Percentiles rank a stretch among this genome's conserved stretches.
These are phyloP conservation scores for Pontoporia blainvillei DNA, from an alignment of 2,113 vertebrate species.

Conservation along the genomic window DNA sequence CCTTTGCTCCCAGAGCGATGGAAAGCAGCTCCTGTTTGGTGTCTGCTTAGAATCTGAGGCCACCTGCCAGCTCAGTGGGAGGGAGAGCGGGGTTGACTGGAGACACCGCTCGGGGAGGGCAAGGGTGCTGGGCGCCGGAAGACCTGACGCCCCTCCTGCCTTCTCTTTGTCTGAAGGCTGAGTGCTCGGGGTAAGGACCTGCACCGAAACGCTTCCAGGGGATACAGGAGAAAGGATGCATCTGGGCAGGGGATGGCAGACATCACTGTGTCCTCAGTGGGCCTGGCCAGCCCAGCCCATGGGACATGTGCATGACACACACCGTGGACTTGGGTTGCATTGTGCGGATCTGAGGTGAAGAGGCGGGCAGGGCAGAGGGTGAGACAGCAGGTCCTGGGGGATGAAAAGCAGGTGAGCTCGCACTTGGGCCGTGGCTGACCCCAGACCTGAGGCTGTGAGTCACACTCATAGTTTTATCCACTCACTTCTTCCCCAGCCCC, in stretches of 20 bases:
- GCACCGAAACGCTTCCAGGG: neutral
- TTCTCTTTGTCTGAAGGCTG: neutral
- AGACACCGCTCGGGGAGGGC: neutral
- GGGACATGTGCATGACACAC: neutral
- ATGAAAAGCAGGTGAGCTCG: neutral
- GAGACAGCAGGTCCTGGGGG: rapidly evolving
- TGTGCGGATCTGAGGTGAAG: neutral
- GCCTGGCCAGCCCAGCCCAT: too few relatives aligned
- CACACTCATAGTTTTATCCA: neutral
- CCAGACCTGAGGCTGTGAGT: neutral
- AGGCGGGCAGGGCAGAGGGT: rapidly evolving
- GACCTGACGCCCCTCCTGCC: too few relatives aligned
- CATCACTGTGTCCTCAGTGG: neutral
- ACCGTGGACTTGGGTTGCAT: neutral
- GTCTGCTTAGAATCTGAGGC: neutral
- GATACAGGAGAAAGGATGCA: neutral
- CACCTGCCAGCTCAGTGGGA: neutral
- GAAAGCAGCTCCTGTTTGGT: neutral
- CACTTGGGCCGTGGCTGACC: neutral
- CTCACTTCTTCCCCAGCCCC: neutral
- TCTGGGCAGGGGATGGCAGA: too few relatives aligned
- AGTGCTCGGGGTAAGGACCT: neutral
- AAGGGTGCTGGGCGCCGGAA: neutral
- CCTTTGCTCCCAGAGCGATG: neutral
- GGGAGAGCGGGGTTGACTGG: rapidly evolving